phyloP scores from a whole-genome alignment of 2,797 vertebrate species.

The Notamacropus eugenii region DNA sequence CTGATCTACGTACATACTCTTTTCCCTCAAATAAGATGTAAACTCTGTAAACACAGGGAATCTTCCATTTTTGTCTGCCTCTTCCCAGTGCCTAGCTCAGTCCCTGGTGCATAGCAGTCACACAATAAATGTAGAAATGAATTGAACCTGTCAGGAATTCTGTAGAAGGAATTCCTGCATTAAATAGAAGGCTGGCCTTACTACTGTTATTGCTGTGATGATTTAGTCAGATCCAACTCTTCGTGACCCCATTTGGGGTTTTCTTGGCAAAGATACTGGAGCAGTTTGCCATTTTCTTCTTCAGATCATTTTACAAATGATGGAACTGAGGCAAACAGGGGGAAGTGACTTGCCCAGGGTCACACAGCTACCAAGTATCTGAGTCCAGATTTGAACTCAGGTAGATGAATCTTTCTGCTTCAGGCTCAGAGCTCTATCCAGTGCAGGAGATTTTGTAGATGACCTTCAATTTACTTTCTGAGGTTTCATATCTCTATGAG shows the following conservation, averaged over 20 bases:
- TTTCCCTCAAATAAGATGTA: background rate
- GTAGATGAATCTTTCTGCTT: background rate
- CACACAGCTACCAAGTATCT: background rate
- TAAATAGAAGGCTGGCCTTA: background rate
- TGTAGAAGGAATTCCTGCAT: background rate
- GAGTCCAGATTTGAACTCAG: background rate
- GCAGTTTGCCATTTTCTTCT: background rate
- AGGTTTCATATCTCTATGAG: background rate
- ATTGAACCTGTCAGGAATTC: background rate
- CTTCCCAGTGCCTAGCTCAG: background rate
- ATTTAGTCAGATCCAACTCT: background rate
- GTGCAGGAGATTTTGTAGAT: background rate
- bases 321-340: background rate
- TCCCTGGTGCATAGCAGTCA: background rate
- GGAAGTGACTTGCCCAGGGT: background rate
- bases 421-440: background rate
- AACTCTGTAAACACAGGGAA: background rate
- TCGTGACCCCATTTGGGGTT: background rate
- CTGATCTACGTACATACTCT: background rate
- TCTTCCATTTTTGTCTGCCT: background rate
- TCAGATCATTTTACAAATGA: background rate
- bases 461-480: background rate
- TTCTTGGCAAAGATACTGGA: background rate
- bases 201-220: background rate
- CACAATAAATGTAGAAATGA: background rate